Conservation (phyloP, 1,140 invertebrate genomes). For the Solen grandis region DNA sequence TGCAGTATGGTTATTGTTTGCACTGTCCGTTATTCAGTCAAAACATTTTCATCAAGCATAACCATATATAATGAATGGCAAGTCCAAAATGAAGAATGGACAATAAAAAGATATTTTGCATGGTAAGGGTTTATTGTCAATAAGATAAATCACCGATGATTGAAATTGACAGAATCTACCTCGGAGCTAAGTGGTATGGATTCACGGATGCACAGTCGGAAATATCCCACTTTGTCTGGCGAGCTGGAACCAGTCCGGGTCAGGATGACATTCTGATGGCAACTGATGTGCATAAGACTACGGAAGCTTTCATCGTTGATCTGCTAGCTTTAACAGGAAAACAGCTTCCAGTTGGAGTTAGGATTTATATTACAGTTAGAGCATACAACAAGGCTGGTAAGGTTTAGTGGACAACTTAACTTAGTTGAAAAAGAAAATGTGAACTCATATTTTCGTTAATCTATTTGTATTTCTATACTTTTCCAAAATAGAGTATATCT, state of each 20-base stretch:
- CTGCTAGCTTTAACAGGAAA: background rate
- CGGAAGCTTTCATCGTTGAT: constrained; percentile 47
- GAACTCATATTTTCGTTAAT: no score
- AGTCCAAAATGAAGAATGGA: no score
- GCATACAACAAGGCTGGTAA: constrained; percentile 62
- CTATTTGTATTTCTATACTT: no score
- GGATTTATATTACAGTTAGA: constrained; percentile 59
- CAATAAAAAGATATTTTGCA: no score
- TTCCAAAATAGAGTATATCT: no score
- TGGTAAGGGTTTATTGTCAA: no score
- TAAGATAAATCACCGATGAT: no score
- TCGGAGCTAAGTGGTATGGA: constrained; percentile 51
- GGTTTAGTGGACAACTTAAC: background rate
- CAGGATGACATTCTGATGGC: constrained; percentile 45
- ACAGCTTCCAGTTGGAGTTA: constrained; percentile 31
- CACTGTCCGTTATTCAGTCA: no score
- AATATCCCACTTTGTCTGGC: constrained; percentile 56
- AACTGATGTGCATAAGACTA: constrained; percentile 16
- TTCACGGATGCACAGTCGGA: constrained; percentile 60
- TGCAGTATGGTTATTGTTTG: no score
- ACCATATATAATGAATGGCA: no score
- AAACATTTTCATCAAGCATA: no score
- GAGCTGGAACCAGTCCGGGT: constrained; percentile 54
- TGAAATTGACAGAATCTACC: constrained; percentile 10
- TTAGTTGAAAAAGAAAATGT: no score